A percentile compares a stretch with the other conserved stretches of the same genome.
Conservation (phyloP, 2,797 vertebrate species). For the Chelmon rostratus region DNA sequence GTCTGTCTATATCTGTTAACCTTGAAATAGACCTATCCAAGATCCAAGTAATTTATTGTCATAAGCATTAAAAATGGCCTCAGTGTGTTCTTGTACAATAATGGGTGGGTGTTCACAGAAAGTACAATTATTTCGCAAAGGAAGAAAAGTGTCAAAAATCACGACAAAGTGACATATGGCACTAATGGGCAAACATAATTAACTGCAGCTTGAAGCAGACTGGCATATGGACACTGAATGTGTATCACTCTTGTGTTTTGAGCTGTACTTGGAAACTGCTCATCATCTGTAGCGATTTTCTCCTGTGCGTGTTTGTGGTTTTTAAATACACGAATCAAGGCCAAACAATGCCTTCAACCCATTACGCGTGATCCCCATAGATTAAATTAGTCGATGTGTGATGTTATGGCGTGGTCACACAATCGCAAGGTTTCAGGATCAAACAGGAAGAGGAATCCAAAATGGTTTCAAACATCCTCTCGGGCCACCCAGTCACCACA, state of each 20-base stretch:
- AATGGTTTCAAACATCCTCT: conserved; percentile 13
- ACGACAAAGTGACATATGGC: not conserved
- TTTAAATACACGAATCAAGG: not conserved
- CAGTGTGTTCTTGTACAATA: not conserved
- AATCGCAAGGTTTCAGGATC: not conserved
- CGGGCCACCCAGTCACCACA: conserved; percentile 17
- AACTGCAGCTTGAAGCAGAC: not conserved
- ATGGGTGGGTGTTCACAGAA: not conserved
- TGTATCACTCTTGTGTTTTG: not conserved
- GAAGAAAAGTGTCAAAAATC: not conserved
- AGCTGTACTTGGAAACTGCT: not conserved
- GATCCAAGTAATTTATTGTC: not conserved
- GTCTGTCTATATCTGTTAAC: not conserved
- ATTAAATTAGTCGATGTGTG: conserved; percentile 3
- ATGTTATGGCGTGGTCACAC: not conserved
- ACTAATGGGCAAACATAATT: not conserved
- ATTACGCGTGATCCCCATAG: not conserved
- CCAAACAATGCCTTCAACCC: not conserved
- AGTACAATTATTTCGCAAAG: not conserved
- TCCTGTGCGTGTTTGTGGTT: not conserved
- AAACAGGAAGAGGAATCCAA: conserved; percentile 6
- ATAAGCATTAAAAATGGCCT: not conserved
- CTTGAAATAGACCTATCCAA: not conserved
- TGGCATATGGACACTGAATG: not conserved
- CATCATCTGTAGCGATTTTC: not conserved